A percentile compares a stretch with the other conserved stretches of the same genome.
Evolutionary conservation across 2,888 invertebrate genomes (phyloP).

Genomic region (Pristionchus maxplancki): DNA sequence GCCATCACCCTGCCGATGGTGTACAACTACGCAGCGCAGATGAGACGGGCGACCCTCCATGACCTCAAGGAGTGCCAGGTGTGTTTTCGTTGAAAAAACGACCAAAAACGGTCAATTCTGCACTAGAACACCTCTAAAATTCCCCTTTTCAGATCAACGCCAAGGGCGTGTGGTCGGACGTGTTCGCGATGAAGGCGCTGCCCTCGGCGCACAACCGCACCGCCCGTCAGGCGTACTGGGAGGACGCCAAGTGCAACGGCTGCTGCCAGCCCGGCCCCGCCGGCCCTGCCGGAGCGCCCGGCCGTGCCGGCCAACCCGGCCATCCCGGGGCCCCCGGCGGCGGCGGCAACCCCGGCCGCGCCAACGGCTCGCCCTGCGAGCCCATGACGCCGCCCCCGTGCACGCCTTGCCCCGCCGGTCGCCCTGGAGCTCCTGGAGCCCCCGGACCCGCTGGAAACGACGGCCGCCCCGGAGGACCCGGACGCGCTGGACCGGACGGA

Average conservation of each 20-base stretch:
- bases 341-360: constrained; percentile 44
- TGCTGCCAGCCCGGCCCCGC: constrained; percentile 49
- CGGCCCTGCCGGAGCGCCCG: constrained; percentile 38
- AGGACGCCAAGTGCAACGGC: constrained; percentile 51
- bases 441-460: constrained; percentile 50
- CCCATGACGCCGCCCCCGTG: constrained; percentile 47
- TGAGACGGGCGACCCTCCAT: neutral
- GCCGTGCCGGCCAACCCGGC: constrained; percentile 35
- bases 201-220: constrained; percentile 47
- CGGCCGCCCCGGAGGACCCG: constrained; percentile 47
- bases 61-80: constrained; percentile 47
- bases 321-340: constrained; percentile 44
- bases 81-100: too few species aligned
- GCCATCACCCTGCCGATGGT: constrained; percentile 48
- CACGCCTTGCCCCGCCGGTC: constrained; percentile 45
- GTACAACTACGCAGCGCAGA: constrained; percentile 32
- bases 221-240: constrained; percentile 49
- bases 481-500: constrained; percentile 1
- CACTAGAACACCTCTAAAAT: too few species aligned
- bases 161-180: constrained; percentile 21
- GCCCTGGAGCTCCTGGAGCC: constrained; percentile 31
- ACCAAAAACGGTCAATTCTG: too few species aligned
- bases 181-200: constrained; percentile 29
- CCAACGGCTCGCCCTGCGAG: constrained; percentile 37
- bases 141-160: constrained; percentile 5